Conservation (phyloP, 2,888 invertebrate genomes). For the Hirtodrosophila trivittata region DNA sequence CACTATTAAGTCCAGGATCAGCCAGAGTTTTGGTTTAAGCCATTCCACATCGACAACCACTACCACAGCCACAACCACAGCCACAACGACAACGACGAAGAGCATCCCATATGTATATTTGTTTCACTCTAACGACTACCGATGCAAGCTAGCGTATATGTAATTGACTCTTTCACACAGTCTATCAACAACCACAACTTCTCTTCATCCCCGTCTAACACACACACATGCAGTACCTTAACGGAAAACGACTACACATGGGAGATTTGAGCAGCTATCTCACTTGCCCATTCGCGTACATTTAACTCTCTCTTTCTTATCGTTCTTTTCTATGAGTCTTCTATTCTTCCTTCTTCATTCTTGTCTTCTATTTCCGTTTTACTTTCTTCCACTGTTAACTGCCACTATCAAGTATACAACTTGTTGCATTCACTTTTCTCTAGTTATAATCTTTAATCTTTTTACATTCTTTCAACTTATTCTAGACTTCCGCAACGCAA, state of each 20-base stretch:
- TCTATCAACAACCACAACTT: constrained; percentile 31
- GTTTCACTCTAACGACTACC: constrained; percentile 52
- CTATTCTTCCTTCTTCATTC: constrained; percentile 1
- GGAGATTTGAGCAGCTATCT: constrained; percentile 60
- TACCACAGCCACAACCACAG: constrained; percentile 18
- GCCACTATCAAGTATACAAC: constrained; percentile 10
- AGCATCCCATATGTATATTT: constrained; percentile 43
- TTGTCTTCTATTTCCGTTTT: constrained; percentile 4
- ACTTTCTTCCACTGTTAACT: constrained; percentile 21
- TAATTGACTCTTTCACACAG: constrained; percentile 30
- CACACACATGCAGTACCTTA: constrained; percentile 22
- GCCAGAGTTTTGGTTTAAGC: constrained; percentile 17
- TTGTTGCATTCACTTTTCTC: constrained; percentile 7
- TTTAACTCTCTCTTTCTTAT: constrained; percentile 1
- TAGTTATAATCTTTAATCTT: constrained; percentile 11
- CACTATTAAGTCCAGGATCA: constrained; percentile 62
- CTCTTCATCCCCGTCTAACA: constrained; percentile 12
- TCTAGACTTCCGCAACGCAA: constrained; percentile 54
- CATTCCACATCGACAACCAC: constrained; percentile 21
- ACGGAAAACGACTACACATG: constrained; percentile 42
- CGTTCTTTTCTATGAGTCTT: constrained; percentile 7
- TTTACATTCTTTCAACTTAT: constrained; percentile 33
- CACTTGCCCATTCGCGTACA: constrained; percentile 55
- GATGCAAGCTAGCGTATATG: constrained; percentile 55
- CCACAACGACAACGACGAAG: constrained; percentile 36